Base-by-base conservation (phyloP, 2,888 invertebrate genomes). In the Diloba caeruleocephala region DNA sequence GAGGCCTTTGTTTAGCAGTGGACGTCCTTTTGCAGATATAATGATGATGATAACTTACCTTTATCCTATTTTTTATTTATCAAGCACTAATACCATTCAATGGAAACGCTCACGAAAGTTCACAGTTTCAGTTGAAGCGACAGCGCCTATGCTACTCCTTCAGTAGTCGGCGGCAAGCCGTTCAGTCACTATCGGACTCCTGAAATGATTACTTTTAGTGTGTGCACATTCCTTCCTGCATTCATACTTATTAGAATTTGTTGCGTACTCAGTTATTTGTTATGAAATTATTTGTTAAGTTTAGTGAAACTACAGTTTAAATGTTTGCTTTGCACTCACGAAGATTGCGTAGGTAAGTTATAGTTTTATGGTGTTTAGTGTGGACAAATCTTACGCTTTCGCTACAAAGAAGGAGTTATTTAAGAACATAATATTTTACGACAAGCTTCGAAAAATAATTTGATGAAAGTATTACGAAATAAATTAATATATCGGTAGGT, bases 301-400 rank as follows among this genome's bases (percentile, higher is more conserved):
- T 79, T 79, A 86, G 86, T 87, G 84, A 84, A 84, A 86, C 74
- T 76, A 68, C 73, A 75, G 79, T 80, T 74, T 82, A 84, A 85
- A 92, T 92, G 92, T 91, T 92, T 86, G 79, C 86, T 80, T 82
- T 87, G 74, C 86, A 85, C 78, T 88, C 90, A 49, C 81, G 81
- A 54, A 78, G 87, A 71, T 81, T 92, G 78, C 89, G 91, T 80
- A 88, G 92, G 92, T 92, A 84, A 83, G 83, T 70, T 66, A 64
- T 71, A 45, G 55, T 76, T 75, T 76, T 67, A 71, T 71, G 66
- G 59, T 60, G 60, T n/a, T n/a, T n/a, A n/a, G n/a, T 71, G 21
- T 52, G 42, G 49, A 60, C 41, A 61, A 57, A 53, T 52, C 28
- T 39, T 44, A 19, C 43, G 51, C 52, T 71, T 71, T 74, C 61